Evolutionary conservation across 2,113 vertebrate genomes (phyloP), one percentile per base, ranked within the genome.

Genomic region (Origma solitaria): DNA sequence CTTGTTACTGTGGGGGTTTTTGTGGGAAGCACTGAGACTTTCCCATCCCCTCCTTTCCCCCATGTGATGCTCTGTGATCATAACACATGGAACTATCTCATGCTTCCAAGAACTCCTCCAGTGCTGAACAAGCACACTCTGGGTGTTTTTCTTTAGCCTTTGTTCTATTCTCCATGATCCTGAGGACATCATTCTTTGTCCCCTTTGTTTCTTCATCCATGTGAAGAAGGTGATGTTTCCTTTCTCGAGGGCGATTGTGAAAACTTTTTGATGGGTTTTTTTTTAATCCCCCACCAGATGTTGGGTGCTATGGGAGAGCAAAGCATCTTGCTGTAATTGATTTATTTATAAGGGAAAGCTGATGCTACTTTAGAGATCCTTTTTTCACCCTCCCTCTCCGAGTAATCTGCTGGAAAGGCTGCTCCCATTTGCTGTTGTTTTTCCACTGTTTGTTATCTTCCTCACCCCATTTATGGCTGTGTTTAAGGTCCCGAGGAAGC

Each of bases 1-100:
- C 87, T 91, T 90, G 54, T 95, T 95, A 85, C 79, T 94, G 82
- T 71, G 79, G 87, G 77, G 87, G 78, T 91, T 95, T 89, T 86
- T 96, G 94, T 96, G 87, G 90, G 96, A 97, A 95, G 93, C 61
- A 45, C 82, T 12, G 66, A 96, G 92, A 94, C 90, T 94, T 96
- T 97, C 93, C 90, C 95, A 96, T 96, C 90, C 82, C 75, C 51
- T 96, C 85, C 93, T 94, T 95, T 61, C 51, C 75, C 85, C 85
- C 71, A 27, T 82, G 84, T 95, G 86, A 88, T 60, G 73, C 77
- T 92, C 88, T 94, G 82, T 96, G 91, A 96, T 88, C 51, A 24
- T 71, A 91, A 75, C 68, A 78, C 68, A 80, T 87, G 84, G 68
- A 94, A 96, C 86, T 85, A 44, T 95, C 94, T 89, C 91, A 94